Evolutionary conservation across 2,797 vertebrate genomes (phyloP).

Genomic region (Kryptolebias ocellatus): DNA sequence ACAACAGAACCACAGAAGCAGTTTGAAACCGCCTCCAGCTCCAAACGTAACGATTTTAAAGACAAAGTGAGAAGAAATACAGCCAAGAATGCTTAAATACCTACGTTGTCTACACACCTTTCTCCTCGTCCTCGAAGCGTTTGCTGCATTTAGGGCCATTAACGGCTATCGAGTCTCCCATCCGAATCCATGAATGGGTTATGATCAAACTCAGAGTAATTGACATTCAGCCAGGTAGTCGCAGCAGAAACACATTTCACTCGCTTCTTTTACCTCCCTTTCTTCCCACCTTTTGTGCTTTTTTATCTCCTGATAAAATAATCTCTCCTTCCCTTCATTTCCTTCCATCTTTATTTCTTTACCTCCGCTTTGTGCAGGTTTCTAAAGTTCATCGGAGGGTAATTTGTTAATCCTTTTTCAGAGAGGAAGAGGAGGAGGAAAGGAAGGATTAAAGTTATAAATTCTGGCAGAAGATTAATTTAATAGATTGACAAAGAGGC

Average conservation of each 20-base stretch:
- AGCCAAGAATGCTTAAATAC: background rate
- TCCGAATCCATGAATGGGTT: conserved; percentile 67
- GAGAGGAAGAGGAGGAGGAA: conserved; percentile 9
- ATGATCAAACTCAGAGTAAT: conserved; percentile 72
- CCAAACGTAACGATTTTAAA: conserved; percentile 4
- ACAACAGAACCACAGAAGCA: background rate
- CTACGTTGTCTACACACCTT: conserved; percentile 9
- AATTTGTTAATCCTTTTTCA: conserved; percentile 42
- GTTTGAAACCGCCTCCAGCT: too few species aligned
- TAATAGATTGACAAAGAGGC: conserved; percentile 39
- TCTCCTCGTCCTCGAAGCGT: conserved; percentile 35
- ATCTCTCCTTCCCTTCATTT: conserved; percentile 25
- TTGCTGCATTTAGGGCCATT: conserved; percentile 59
- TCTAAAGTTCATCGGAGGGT: conserved; percentile 49
- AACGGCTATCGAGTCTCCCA: conserved; percentile 58
- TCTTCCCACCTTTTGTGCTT: conserved; percentile 7
- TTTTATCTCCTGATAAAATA: conserved; percentile 1
- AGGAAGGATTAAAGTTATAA: conserved; percentile 44
- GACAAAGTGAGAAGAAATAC: background rate
- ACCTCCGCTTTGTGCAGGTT: conserved; percentile 26
- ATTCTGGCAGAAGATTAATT: conserved; percentile 51
- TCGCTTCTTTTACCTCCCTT: conserved; percentile 32
- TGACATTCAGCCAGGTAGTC: conserved; percentile 64
- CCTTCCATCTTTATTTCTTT: conserved; percentile 11
- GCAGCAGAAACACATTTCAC: conserved; percentile 35